Evolutionary conservation across 2,797 vertebrate genomes (phyloP).

Genomic region (Gila robusta): DNA sequence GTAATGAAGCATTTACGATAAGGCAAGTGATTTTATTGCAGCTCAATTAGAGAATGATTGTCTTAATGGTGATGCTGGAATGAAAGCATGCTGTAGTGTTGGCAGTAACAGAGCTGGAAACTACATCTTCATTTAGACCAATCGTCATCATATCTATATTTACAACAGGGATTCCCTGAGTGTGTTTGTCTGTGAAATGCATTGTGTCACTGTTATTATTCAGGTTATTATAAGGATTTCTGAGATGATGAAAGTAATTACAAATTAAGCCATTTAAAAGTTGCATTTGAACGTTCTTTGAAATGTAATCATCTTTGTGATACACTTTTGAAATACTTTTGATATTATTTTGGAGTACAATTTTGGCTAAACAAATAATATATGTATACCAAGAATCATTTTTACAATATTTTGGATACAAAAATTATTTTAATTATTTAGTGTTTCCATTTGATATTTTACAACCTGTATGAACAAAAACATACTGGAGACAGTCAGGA

Average conservation of each 20-base stretch:
- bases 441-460: not conserved
- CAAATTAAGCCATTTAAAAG: not conserved
- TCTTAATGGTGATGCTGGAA: slow-evolving; percentile 48
- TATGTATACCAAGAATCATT: no score
- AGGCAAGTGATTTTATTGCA: slow-evolving; percentile 55
- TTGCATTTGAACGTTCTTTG: not conserved
- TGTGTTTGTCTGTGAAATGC: slow-evolving; percentile 29
- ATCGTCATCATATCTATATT: slow-evolving; percentile 37
- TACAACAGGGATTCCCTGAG: slow-evolving; percentile 32
- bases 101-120: slow-evolving; percentile 34
- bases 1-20: slow-evolving; percentile 62
- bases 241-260: not conserved
- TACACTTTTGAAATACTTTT: not conserved
- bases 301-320: not conserved
- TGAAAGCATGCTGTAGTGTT: slow-evolving; percentile 34
- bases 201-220: no score
- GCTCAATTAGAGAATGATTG: slow-evolving; percentile 59
- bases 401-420: no score
- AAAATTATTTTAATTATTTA: not conserved
- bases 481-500: not conserved
- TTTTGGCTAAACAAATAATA: no score
- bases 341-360: no score
- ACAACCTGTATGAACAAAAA: not conserved
- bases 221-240: not conserved
- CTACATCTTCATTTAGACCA: slow-evolving; percentile 41